Evolutionary conservation across 2,797 vertebrate species (phyloP).

Genomic region (Ibycter americanus): DNA sequence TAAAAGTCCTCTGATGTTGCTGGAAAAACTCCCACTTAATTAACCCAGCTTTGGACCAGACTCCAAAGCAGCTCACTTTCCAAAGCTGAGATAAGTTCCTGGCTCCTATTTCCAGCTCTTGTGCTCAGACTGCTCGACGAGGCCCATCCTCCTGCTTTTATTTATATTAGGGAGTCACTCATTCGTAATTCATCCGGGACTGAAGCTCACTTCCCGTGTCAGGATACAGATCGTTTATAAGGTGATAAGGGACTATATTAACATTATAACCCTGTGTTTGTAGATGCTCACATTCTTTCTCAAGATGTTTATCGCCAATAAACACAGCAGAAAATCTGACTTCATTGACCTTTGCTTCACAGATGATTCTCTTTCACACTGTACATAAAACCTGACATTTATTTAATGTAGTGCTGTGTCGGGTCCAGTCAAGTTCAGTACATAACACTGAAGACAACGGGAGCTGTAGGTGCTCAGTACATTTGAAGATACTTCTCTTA

Average conservation of each 20-base stretch:
- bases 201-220: slow-evolving; percentile 48
- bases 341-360: slow-evolving; percentile 4
- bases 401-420: neutral
- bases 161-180: slow-evolving; percentile 52
- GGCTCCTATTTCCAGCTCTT: neutral
- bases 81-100: slow-evolving; percentile 50
- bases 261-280: slow-evolving; percentile 29
- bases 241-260: slow-evolving; percentile 44
- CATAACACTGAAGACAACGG: neutral
- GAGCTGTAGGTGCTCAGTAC: neutral
- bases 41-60: slow-evolving; percentile 22
- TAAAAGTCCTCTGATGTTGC: slow-evolving; percentile 48
- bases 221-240: slow-evolving; percentile 47
- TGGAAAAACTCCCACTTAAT: slow-evolving; percentile 55
- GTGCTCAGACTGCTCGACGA: neutral
- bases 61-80: slow-evolving; percentile 40
- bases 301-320: neutral
- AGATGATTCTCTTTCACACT: slow-evolving; percentile 16
- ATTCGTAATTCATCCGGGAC: slow-evolving; percentile 12
- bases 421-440: neutral
- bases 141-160: slow-evolving; percentile 27
- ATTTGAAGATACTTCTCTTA: neutral
- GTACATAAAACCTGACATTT: neutral
- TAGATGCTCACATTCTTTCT: slow-evolving; percentile 49
- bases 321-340: slow-evolving; percentile 40